Conservation (phyloP, 2,797 vertebrate species). For the Thamnophis elegans region DNA sequence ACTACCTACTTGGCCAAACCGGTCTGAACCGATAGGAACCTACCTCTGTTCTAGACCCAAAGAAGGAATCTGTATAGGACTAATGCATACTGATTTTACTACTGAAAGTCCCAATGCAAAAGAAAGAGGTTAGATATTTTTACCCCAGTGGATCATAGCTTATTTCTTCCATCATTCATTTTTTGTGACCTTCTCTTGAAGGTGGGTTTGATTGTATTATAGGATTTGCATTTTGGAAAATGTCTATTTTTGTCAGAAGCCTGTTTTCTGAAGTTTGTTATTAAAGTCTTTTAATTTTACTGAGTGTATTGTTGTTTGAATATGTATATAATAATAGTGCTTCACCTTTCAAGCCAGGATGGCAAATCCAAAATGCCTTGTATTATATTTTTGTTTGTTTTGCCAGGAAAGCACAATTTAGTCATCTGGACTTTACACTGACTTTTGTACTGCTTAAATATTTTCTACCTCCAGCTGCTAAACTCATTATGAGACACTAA, state of each 20-base stretch:
- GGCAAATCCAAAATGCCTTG: background rate
- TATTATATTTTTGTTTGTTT: background rate
- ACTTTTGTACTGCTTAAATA: background rate
- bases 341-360: background rate
- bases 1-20: too few relatives aligned
- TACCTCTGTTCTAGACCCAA: too few relatives aligned
- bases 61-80: background rate
- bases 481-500: background rate
- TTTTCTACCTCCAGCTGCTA: background rate
- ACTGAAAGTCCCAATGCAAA: background rate
- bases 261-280: background rate
- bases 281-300: background rate
- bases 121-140: background rate
- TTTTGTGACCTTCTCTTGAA: background rate
- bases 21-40: too few relatives aligned
- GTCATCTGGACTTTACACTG: constrained; percentile 18
- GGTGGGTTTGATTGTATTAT: background rate
- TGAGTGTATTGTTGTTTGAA: background rate
- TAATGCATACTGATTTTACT: background rate
- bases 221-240: background rate
- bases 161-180: background rate
- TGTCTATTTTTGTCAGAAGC: background rate
- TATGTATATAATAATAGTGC: background rate
- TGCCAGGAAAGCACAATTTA: background rate
- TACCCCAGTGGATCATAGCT: background rate